Conservation (phyloP, 2,888 invertebrate species). For the Eupelmus urozonus region DNA sequence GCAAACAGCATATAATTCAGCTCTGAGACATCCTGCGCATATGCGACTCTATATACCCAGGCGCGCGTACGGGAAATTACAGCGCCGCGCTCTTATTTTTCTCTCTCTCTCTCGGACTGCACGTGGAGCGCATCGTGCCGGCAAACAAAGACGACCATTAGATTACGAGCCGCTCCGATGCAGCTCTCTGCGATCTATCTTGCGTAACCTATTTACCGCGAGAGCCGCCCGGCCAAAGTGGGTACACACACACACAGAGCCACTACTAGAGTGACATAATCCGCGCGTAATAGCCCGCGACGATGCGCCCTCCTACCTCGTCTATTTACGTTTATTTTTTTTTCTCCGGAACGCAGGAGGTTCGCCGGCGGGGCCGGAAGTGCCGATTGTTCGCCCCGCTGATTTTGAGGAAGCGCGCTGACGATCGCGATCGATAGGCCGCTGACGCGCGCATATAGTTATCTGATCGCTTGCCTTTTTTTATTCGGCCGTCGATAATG, state of each 20-base stretch:
- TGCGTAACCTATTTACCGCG: constrained; percentile 74
- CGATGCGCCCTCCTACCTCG: background rate
- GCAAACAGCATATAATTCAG: background rate
- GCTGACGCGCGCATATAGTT: no score
- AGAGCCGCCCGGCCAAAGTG: constrained; percentile 22
- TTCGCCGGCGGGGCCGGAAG: no score
- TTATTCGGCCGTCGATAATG: no score
- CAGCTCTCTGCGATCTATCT: constrained; percentile 69
- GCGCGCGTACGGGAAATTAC: background rate
- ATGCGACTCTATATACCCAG: no score
- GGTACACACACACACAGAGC: no score
- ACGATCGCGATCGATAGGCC: no score
- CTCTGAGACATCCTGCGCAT: background rate
- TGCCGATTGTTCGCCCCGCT: no score
- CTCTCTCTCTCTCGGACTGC: background rate
- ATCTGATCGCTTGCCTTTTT: no score
- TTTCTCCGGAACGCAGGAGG: background rate
- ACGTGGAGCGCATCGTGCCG: background rate
- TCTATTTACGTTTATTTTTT: background rate
- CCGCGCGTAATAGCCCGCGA: constrained; percentile 21
- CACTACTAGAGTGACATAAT: constrained; percentile 65
- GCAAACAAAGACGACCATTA: background rate
- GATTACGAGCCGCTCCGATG: constrained; percentile 55
- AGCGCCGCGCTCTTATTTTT: background rate
- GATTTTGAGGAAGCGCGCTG: no score